Conservation (phyloP, 2,888 invertebrate genomes). For the Heliconius aoede region DNA sequence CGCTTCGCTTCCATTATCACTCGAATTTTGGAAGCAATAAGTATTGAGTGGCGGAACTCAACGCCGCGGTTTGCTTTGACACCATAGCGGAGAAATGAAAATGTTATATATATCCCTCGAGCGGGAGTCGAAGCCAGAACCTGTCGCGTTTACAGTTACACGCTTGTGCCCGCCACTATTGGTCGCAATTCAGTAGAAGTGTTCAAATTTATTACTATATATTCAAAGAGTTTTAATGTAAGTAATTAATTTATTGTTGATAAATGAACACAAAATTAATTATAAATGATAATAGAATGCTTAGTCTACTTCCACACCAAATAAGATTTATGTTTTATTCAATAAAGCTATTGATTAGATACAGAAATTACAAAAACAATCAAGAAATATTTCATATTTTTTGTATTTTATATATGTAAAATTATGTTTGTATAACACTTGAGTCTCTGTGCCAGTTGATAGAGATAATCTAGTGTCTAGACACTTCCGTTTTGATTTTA, state of each 20-base stretch:
- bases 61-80: too few relatives aligned
- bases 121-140: too few relatives aligned
- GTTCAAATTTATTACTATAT: not conserved
- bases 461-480: not conserved
- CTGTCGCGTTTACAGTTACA: too few relatives aligned
- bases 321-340: not conserved
- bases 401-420: not conserved
- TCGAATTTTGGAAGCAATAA: too few relatives aligned
- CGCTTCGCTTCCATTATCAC: too few relatives aligned
- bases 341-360: not conserved
- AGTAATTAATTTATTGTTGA: not conserved
- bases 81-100: too few relatives aligned
- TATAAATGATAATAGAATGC: not conserved
- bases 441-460: not conserved
- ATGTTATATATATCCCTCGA: too few relatives aligned
- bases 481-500: not conserved
- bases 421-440: not conserved
- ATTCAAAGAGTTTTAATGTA: not conserved
- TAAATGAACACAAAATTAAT: not conserved
- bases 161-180: too few relatives aligned
- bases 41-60: too few relatives aligned
- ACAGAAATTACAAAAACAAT: not conserved
- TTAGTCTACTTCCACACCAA: not conserved
- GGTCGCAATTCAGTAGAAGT: not conserved
- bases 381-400: not conserved